Evolutionary conservation across 1,140 invertebrate species (phyloP).

Genomic region (Wasmannia auropunctata): DNA sequence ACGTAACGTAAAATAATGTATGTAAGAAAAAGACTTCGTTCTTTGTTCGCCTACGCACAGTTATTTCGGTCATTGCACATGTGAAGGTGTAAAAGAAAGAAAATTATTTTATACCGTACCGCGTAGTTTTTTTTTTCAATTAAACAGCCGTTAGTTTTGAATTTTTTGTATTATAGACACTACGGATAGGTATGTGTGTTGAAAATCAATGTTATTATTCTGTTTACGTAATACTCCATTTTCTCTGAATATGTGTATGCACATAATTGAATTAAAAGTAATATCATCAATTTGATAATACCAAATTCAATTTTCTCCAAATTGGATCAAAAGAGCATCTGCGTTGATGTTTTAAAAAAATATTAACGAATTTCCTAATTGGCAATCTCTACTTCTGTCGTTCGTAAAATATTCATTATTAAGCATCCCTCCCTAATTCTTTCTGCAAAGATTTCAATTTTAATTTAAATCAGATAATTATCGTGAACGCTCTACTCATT

Average conservation of each 20-base stretch:
- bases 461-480: constrained; percentile 36
- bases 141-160: background rate
- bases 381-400: background rate
- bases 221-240: background rate
- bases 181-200: background rate
- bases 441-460: constrained; percentile 19
- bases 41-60: background rate
- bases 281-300: too few species aligned
- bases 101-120: background rate
- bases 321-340: background rate
- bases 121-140: background rate
- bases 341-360: background rate
- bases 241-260: background rate
- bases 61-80: constrained; percentile 19
- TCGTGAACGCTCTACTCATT: background rate
- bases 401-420: constrained; percentile 9
- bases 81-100: background rate
- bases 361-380: background rate
- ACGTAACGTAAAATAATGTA: background rate
- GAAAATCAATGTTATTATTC: background rate
- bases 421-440: background rate
- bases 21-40: background rate
- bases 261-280: background rate
- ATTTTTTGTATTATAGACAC: background rate
- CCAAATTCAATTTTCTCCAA: background rate